These are phyloP conservation scores for Gallinago media DNA, from an alignment of 2,113 vertebrate genomes.

Conservation along the genomic window DNA sequence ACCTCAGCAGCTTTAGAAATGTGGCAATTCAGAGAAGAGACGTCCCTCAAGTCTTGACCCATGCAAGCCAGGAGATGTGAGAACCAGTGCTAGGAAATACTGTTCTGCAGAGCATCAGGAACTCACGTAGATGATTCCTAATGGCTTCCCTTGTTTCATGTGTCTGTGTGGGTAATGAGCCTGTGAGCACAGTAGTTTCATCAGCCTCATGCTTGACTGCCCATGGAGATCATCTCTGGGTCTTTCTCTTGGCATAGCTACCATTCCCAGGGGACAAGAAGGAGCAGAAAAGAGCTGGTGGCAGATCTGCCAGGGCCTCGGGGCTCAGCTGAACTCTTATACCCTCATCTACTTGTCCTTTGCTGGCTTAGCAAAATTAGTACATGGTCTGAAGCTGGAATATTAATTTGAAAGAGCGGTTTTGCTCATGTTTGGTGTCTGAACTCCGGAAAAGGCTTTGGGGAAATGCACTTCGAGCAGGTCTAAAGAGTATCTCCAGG, in stretches of 20 bases:
- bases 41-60: not conserved
- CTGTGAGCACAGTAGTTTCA: not conserved
- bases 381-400: not conserved
- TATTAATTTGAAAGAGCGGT: not conserved
- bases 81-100: not conserved
- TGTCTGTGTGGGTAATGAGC: not conserved
- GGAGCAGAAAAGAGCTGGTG: not conserved
- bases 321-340: not conserved
- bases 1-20: not conserved
- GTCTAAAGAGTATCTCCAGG: not conserved
- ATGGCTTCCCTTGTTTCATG: not conserved
- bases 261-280: not conserved
- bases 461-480: not conserved
- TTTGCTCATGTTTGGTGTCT: not conserved
- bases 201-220: accelerated
- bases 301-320: not conserved
- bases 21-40: not conserved
- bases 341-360: not conserved
- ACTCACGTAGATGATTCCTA: not conserved
- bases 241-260: not conserved
- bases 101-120: not conserved
- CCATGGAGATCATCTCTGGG: not conserved
- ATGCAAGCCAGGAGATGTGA: not conserved
- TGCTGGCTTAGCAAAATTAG: not conserved
- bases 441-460: not conserved